A percentile compares a stretch with the other conserved stretches of the same genome.
phyloP scores from a whole-genome alignment of 2,113 vertebrate species.

The Urocitellus parryii region DNA sequence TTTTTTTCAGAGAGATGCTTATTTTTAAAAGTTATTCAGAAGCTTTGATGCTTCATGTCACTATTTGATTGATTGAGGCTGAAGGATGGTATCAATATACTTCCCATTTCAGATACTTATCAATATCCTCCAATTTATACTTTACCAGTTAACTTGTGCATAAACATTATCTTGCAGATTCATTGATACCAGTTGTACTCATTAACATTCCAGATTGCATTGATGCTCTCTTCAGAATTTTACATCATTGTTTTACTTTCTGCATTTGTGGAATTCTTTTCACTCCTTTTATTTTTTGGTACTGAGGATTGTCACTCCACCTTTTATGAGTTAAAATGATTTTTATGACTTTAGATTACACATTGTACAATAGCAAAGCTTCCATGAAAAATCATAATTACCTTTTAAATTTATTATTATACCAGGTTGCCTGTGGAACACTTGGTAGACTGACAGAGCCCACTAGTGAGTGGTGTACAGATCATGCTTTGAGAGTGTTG shows the following conservation, averaged over 20 bases:
- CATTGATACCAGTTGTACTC: neutral
- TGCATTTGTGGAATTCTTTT: slow-evolving; percentile 42
- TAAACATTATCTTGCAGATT: neutral
- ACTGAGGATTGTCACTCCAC: neutral
- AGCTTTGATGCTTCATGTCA: neutral
- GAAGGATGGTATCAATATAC: neutral
- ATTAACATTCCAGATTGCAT: neutral
- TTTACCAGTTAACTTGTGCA: neutral
- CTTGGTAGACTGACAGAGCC: neutral
- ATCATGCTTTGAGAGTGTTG: neutral
- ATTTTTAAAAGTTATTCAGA: neutral
- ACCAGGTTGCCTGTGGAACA: neutral
- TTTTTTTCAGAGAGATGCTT: neutral
- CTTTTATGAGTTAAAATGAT: slow-evolving; percentile 3
- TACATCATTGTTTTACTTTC: slow-evolving; percentile 32
- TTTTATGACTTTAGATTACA: slow-evolving; percentile 1
- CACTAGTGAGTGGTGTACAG: neutral
- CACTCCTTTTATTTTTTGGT: too few species aligned
- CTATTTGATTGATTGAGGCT: slow-evolving; percentile 16
- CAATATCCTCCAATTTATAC: neutral
- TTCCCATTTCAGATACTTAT: neutral
- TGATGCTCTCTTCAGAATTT: neutral
- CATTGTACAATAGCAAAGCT: neutral
- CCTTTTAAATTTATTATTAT: slow-evolving; percentile 13
- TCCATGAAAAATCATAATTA: slow-evolving; percentile 1